phyloP scores from a whole-genome alignment of 1,140 invertebrate genomes.

The Monochamus saltuarius region DNA sequence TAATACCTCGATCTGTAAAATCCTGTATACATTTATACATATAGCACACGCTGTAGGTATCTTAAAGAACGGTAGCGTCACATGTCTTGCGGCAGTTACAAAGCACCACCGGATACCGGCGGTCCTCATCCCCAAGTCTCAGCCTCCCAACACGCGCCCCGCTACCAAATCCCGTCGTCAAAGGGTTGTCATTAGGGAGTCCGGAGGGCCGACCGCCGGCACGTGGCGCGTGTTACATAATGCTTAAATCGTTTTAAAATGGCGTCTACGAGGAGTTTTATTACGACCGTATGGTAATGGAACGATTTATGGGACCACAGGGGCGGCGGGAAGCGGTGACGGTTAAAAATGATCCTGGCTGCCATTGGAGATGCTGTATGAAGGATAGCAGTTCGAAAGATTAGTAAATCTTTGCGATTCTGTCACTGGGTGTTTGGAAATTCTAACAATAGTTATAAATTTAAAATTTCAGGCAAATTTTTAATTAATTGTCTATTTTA shows the following conservation, averaged over 20 bases:
- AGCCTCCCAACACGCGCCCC: constrained; percentile 1
- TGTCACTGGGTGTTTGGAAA: too few species aligned
- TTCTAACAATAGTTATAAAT: too few species aligned
- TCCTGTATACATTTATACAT: too few species aligned
- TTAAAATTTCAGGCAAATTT: too few species aligned
- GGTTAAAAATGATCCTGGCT: constrained; percentile 3
- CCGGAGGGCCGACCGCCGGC: background rate
- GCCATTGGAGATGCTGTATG: too few species aligned
- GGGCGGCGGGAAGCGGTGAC: background rate
- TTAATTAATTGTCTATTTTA: too few species aligned
- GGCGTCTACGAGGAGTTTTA: background rate
- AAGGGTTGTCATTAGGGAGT: constrained; percentile 11
- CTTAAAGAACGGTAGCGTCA: background rate
- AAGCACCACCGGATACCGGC: background rate
- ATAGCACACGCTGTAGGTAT: too few species aligned
- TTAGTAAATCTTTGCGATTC: too few species aligned
- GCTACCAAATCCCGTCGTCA: constrained; percentile 4
- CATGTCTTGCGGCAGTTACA: too few species aligned
- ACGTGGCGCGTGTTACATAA: constrained; percentile 10
- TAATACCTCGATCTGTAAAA: too few species aligned
- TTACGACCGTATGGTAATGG: too few species aligned
- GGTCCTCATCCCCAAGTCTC: background rate
- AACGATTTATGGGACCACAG: background rate
- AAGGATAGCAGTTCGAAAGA: too few species aligned
- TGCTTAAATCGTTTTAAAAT: constrained; percentile 7